Conservation (phyloP, 2,797 vertebrate genomes). For the Siniperca undulata region DNA sequence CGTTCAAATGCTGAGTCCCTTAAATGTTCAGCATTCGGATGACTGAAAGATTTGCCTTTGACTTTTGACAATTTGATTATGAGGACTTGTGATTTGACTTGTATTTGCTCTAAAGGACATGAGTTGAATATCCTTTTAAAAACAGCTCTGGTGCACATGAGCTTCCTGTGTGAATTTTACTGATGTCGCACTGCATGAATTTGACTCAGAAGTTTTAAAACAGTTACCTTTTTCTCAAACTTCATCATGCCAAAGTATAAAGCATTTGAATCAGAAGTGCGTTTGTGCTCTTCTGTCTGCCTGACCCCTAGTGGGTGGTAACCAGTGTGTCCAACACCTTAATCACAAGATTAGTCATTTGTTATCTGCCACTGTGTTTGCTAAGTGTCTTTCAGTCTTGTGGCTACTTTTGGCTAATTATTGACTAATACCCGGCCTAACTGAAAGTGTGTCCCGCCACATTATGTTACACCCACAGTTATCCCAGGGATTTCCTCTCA, state of each 20-base stretch:
- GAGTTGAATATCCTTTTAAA: neutral
- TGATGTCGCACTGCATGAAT: neutral
- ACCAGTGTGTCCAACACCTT: constrained; percentile 42
- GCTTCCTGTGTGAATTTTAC: neutral
- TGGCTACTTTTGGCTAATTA: constrained; percentile 57
- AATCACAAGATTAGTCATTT: constrained; percentile 63
- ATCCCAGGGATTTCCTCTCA: constrained; percentile 80
- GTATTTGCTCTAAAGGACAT: neutral
- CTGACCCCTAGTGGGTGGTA: constrained; percentile 63
- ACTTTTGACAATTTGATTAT: neutral
- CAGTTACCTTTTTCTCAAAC: neutral
- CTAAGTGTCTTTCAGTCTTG: constrained; percentile 56
- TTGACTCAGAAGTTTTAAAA: too few relatives aligned
- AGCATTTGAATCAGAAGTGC: neutral
- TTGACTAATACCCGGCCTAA: constrained; percentile 56
- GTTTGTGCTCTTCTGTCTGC: neutral
- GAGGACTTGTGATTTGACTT: neutral
- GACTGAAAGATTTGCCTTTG: neutral
- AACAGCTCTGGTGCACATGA: neutral
- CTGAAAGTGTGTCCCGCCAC: constrained; percentile 66
- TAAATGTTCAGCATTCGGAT: neutral
- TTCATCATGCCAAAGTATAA: neutral
- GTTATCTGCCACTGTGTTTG: constrained; percentile 63
- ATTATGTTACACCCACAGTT: constrained; percentile 61
- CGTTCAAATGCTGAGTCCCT: neutral